phyloP scores from a whole-genome alignment of 1,140 invertebrate genomes.

The Periplaneta americana region DNA sequence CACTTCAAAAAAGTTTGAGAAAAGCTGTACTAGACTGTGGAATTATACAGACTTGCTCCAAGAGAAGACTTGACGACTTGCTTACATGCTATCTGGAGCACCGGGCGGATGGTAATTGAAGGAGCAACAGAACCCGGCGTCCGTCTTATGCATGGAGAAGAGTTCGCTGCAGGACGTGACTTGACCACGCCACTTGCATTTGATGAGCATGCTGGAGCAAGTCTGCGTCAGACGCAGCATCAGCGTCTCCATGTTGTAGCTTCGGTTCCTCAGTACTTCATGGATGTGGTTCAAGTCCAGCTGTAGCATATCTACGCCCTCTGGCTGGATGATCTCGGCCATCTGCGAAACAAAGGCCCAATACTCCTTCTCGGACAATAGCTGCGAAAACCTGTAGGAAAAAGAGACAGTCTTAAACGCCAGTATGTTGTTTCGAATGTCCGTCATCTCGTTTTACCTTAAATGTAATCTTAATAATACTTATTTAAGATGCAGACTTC shows the following conservation, averaged over 20 bases:
- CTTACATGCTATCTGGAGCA: not conserved
- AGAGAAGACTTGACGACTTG: no score
- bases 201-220: constrained; percentile 20
- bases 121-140: constrained; percentile 34
- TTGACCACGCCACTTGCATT: constrained; percentile 59
- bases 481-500: no score
- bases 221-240: constrained; percentile 19
- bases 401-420: not conserved
- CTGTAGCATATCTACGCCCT: not conserved
- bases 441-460: no score
- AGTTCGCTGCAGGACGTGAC: constrained; percentile 48
- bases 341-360: constrained; percentile 12
- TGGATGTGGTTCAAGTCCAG: not conserved
- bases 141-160: constrained; percentile 47
- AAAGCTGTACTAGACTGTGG: no score
- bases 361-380: constrained; percentile 8
- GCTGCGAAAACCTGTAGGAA: not conserved
- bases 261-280: not conserved
- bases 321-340: constrained; percentile 18
- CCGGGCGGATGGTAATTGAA: constrained; percentile 24
- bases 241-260: constrained; percentile 8
- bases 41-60: no score
- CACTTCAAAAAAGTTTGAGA: no score
- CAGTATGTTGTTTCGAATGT: no score
- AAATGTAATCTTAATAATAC: no score